Base-by-base conservation (phyloP, 2,888 invertebrate genomes). In the Scrobipalpa costella region DNA sequence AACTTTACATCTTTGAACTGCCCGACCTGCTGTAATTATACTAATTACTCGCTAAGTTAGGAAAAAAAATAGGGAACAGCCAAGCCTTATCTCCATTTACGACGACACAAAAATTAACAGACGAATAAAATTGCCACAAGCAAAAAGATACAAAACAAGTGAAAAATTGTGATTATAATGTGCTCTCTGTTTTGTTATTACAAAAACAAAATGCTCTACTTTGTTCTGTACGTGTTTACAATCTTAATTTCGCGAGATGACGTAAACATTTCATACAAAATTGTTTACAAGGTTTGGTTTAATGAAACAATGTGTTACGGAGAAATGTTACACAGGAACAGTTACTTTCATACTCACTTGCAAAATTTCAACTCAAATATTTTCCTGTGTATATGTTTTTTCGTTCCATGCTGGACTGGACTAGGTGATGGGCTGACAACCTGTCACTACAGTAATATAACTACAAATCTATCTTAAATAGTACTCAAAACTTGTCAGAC, bases 141-240 rank as follows among this genome's bases (percentile, higher is more conserved):
- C n/a, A 44, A 15, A 44, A 58, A 65, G 65, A 64, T 57, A 57
- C 63, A 63, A 61, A 65, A 64, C 62, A 44, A 44, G 44, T 44
- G 44, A 44, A 44, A 44, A 44, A 44, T 44, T 44, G 44, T 44
- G 44, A 44, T 44, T 44, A 44, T 44, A 50, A 50, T 50, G 21
- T 21, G 19, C 50, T 50, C 21, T 33, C 27, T 62, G 64, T 63
- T 61, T 65, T 50, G 64, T 64, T 69, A 71, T 72, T 72, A 67
- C 50, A 63, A 63, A 69, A 68, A 70, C 67, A 69, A 50, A 70
- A 72, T 68, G 61, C 27, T 19, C 19, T 58, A 17, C 33, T 60
- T 49, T 61, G 69, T 65, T 67, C 61, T 63, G 66, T 58, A 64
- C 70, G 68, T 72, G 70, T 63, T 65, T 65, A 52, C 67, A 68